phyloP scores from a whole-genome alignment of 2,113 vertebrate genomes.

The Parotia lawesii region DNA sequence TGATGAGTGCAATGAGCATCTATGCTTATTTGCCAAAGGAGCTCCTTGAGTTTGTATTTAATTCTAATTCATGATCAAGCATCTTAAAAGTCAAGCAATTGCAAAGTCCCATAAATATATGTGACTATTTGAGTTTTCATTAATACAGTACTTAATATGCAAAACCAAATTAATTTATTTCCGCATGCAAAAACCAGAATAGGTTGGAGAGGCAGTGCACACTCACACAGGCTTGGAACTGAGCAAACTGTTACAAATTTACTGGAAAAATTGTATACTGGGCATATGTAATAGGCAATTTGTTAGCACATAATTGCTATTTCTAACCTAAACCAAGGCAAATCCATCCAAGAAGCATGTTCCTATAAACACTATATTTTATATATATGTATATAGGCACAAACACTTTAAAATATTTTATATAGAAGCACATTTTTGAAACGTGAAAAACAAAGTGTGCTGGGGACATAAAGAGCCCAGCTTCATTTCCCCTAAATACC shows the following conservation, averaged over 20 bases:
- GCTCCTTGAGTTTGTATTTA: neutral
- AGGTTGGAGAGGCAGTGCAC: neutral
- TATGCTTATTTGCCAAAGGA: neutral
- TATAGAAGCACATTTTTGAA: neutral
- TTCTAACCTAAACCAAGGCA: conserved; percentile 28
- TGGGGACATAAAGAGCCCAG: neutral
- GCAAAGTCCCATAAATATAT: neutral
- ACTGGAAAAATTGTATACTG: neutral
- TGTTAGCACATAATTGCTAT: conserved; percentile 16
- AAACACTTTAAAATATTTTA: neutral
- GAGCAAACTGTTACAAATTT: conserved; percentile 7
- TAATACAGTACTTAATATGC: neutral
- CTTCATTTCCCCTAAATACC: neutral
- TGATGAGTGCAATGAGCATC: neutral
- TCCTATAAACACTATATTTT: neutral
- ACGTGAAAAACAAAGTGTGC: neutral
- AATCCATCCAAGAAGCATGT: neutral
- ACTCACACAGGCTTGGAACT: neutral
- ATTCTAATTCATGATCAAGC: neutral
- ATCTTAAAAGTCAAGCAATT: neutral
- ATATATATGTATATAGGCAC: neutral
- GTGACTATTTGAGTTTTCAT: neutral
- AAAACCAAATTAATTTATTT: conserved; percentile 30
- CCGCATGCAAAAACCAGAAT: neutral
- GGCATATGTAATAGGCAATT: conserved; percentile 26